Conservation (phyloP, 2,797 vertebrate genomes). For the Bradypus variegatus region DNA sequence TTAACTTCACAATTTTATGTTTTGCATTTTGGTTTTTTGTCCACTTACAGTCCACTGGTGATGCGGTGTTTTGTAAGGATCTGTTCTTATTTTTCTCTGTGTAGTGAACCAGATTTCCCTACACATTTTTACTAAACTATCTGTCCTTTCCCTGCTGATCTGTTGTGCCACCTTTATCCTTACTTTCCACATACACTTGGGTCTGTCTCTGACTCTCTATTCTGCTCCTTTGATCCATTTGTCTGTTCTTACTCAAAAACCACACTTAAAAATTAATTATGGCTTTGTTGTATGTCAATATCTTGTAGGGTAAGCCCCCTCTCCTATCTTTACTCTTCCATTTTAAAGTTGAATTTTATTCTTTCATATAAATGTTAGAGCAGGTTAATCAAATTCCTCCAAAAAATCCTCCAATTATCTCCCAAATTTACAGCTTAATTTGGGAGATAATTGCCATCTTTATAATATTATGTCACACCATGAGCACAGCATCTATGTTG, state of each 20-base stretch:
- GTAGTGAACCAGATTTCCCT: neutral
- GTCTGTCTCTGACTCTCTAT: no score
- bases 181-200: neutral
- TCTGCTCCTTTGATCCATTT: no score
- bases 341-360: no score
- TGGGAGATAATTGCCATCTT: no score
- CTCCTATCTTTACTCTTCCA: no score
- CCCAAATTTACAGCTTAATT: no score
- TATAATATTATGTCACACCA: no score
- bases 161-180: neutral
- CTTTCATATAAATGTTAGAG: no score
- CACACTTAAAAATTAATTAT: neutral
- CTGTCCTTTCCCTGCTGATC: neutral
- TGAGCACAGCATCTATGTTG: no score
- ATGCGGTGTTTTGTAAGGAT: neutral
- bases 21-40: neutral
- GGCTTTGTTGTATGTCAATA: neutral
- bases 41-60: neutral
- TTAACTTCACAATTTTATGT: neutral
- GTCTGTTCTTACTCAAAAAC: neutral
- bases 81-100: neutral
- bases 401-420: no score
- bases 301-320: no score
- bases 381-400: no score
- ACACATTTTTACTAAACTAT: neutral